These are phyloP conservation scores for Dolomedes plantarius DNA, from an alignment of 2,888 invertebrate genomes.

Conservation along the genomic window DNA sequence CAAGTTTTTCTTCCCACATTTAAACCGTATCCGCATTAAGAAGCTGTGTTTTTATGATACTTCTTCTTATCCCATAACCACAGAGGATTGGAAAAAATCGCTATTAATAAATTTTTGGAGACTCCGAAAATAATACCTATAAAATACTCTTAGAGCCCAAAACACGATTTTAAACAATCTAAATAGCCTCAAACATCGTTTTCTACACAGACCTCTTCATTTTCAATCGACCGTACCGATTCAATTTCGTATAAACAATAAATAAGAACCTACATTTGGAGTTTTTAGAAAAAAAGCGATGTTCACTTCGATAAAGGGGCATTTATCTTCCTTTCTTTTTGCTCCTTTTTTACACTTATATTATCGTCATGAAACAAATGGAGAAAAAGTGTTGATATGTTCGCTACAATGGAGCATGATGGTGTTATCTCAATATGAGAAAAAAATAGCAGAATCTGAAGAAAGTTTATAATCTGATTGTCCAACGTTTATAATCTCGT, in stretches of 20 bases:
- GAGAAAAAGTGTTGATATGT: conserved; percentile 41
- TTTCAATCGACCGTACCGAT: conserved; percentile 49
- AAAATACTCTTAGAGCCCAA: neutral
- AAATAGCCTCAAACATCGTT: conserved; percentile 34
- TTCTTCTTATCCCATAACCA: too few species aligned
- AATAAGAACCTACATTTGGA: conserved; percentile 22
- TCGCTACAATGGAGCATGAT: conserved; percentile 34
- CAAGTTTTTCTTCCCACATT: too few species aligned
- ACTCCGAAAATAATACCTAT: too few species aligned
- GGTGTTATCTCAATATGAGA: conserved; percentile 16
- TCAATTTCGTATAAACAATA: conserved; percentile 48
- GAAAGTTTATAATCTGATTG: conserved; percentile 41
- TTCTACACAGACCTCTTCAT: conserved; percentile 49
- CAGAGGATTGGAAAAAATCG: too few species aligned
- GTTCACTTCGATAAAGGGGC: neutral
- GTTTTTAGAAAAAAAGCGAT: neutral
- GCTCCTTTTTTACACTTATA: conserved; percentile 4
- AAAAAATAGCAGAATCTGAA: conserved; percentile 18
- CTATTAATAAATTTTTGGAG: too few species aligned
- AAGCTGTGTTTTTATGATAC: too few species aligned
- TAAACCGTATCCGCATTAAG: too few species aligned
- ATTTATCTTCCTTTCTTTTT: neutral
- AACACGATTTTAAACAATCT: conserved; percentile 30
- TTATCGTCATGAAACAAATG: conserved; percentile 1
- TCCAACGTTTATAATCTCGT: conserved; percentile 46